These are phyloP conservation scores for Misgurnus anguillicaudatus DNA, from an alignment of 2,113 vertebrate species.

Conservation along the genomic window DNA sequence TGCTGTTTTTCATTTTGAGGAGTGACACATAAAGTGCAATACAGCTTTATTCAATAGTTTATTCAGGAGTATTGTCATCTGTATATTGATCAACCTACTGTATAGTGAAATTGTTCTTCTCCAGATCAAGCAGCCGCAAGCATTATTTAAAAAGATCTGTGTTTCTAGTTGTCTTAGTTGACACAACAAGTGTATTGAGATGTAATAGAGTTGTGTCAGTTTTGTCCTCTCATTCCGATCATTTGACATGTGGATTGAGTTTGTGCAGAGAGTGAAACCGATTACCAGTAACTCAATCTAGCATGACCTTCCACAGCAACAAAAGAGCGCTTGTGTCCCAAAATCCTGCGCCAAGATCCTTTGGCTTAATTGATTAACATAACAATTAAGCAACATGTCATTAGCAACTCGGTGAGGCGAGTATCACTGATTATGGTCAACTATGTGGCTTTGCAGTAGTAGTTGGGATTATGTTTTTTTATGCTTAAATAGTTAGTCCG, in stretches of 20 bases:
- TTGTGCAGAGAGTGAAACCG: conserved; percentile 29
- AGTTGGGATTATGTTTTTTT: neutral
- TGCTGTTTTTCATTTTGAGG: too few species aligned
- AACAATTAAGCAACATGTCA: conserved; percentile 33
- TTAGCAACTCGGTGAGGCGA: neutral
- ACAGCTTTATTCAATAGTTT: too few species aligned
- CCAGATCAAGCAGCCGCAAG: too few species aligned
- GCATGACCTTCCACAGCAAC: conserved; percentile 39
- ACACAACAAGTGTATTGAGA: conserved; percentile 2
- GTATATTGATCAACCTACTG: too few species aligned
- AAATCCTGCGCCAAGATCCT: conserved; percentile 18
- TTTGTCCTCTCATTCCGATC: conserved; percentile 44
- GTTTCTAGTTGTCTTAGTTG: conserved; percentile 1
- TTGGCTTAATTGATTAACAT: conserved; percentile 45
- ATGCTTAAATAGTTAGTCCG: neutral
- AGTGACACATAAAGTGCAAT: too few species aligned
- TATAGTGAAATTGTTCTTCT: too few species aligned
- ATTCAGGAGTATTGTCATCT: too few species aligned
- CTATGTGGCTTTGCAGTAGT: neutral
- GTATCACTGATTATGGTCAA: conserved; percentile 41
- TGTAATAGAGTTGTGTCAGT: conserved; percentile 7
- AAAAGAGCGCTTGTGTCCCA: conserved; percentile 19
- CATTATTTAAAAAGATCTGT: neutral
- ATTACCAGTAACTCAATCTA: conserved; percentile 41
- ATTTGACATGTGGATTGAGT: conserved; percentile 40